Percentiles rank a stretch among this genome's conserved stretches.
phyloP scores from a whole-genome alignment of 2,888 invertebrate species.

The Brachyptera putata region DNA sequence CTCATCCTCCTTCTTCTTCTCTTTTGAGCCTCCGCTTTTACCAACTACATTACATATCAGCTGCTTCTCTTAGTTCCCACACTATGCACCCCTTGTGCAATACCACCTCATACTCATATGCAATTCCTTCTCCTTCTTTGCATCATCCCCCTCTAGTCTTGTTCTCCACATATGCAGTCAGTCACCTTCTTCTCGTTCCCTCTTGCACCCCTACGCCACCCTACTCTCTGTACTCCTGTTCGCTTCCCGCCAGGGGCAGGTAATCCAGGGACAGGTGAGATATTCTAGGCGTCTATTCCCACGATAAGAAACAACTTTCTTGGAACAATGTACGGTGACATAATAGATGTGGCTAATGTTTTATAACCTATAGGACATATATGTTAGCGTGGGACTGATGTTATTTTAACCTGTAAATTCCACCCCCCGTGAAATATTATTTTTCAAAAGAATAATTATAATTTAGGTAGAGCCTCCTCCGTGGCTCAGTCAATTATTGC shows the following conservation, averaged over 20 bases:
- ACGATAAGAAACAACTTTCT: too few relatives aligned
- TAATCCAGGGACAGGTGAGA: constrained; percentile 9
- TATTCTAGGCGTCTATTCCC: constrained; percentile 1
- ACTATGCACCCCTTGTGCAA: constrained; percentile 10
- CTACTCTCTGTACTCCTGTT: not conserved
- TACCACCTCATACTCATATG: constrained; percentile 10
- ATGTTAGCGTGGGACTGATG: not conserved
- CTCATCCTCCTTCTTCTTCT: constrained; percentile 13
- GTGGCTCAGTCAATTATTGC: too few relatives aligned
- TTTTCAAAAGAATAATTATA: too few relatives aligned
- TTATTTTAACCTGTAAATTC: not conserved
- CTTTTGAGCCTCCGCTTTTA: not conserved
- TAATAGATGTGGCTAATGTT: not conserved
- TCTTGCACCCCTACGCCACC: constrained; percentile 1
- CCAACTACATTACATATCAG: too few relatives aligned
- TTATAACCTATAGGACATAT: not conserved
- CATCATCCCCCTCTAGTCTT: too few relatives aligned
- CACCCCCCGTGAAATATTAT: not conserved
- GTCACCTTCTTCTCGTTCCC: too few relatives aligned
- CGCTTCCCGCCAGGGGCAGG: not conserved
- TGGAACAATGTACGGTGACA: not conserved
- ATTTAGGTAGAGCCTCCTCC: too few relatives aligned
- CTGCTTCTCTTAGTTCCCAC: constrained; percentile 13
- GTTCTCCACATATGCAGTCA: too few relatives aligned
- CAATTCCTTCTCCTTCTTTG: constrained; percentile 11